phyloP scores from a whole-genome alignment of 2,113 vertebrate genomes.

The Pollimyrus isidori region DNA sequence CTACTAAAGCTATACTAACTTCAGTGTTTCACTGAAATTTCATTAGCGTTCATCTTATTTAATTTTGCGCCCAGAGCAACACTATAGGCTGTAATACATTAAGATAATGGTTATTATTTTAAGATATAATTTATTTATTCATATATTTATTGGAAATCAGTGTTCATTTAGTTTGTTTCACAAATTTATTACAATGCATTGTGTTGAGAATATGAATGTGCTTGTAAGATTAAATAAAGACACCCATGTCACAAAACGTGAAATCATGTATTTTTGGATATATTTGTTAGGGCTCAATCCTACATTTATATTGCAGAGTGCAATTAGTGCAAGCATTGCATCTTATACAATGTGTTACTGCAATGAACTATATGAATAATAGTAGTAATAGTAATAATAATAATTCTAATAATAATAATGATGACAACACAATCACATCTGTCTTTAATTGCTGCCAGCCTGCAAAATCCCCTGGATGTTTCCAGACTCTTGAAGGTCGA shows the following conservation, averaged over 20 bases:
- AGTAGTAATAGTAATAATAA: neutral
- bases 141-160: neutral
- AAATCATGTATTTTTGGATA: neutral
- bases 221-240: neutral
- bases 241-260: neutral
- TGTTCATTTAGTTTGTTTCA: neutral
- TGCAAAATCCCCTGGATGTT: slow-evolving; percentile 57
- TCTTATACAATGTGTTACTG: neutral
- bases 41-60: neutral
- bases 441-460: slow-evolving; percentile 52
- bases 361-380: neutral
- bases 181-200: neutral
- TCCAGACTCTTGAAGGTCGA: slow-evolving; percentile 77
- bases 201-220: neutral
- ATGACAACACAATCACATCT: slow-evolving; percentile 37
- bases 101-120: neutral
- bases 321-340: neutral
- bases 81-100: neutral
- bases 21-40: neutral
- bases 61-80: neutral
- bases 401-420: neutral
- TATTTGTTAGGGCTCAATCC: neutral
- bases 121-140: neutral
- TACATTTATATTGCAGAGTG: neutral
- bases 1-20: neutral